Base-by-base conservation (phyloP, 2,888 invertebrate genomes). In the Nephrocerus scutellatus region DNA sequence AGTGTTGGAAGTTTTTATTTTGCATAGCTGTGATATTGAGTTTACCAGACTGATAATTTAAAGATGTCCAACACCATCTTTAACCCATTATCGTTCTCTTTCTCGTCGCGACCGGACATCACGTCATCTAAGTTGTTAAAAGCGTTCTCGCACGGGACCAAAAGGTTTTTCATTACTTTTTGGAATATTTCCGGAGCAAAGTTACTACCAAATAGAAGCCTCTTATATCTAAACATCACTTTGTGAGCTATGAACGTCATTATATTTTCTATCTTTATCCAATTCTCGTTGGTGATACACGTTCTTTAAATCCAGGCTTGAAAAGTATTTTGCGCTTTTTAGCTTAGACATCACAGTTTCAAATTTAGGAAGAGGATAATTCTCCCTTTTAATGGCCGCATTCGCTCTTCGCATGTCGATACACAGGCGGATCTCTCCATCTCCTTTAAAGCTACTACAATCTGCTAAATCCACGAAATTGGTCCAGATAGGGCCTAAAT, bases 201-300 rank as follows among this genome's bases (percentile, higher is more conserved):
- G 16, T 57, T 57, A 0, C 62, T 55, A 1, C 62, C 61, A 41
- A 65, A 66, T 53, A 62, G 52, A 3, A 63, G 34, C 9, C 62
- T 39, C 41, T 62, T 63, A 31, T 57, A 64, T 19, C 59, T 36
- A 35, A 51, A 57, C 30, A 50, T 29, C 1, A 45, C 44, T 15
- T 37, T 44, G n/a, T 30, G 20, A 4, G 48, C 49, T 15, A 47
- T 46, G 25, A 48, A 48, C 5, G 47, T 43, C 12, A 44, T 43
- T 21, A 48, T 49, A 6, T 44, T 21, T 22, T 21, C 47, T 47
- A 0, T 30, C 18, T 23, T 48, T 36, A 21, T 50, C 31, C 12
- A 47, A 30, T 23, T 43, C 52, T 18, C 32, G 14, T 13, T 34
- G 34, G 34, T 39, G 39, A 13, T 25, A 39, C 6, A 34, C 39